Evolutionary conservation across 2,113 vertebrate species (phyloP), one percentile per base, ranked within the genome.

Genomic region (Xiphorhynchus elegans): DNA sequence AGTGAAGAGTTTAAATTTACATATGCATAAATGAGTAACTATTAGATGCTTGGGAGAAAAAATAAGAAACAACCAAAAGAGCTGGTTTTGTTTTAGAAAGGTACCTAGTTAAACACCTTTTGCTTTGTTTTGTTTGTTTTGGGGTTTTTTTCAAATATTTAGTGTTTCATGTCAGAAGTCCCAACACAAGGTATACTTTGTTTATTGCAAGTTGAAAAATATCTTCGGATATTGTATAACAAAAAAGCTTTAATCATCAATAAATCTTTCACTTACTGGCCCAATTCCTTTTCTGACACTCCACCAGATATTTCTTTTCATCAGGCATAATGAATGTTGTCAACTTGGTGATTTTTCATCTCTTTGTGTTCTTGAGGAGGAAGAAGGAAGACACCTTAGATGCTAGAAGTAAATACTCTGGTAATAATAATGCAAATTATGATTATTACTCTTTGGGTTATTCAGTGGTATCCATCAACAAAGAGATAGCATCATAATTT

Each of bases 371-470:
- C 85, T 85, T 94, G 89, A 87, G 67, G 44, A 76, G 13, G 5
- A 50, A 29, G 81, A 95, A 89, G 79, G 86, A 96, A 96, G 81
- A 82, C 73, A 92, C 53, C 40, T 84, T 96, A 84, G 91, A 94
- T 95, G 89, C 93, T 98, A 98, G 97, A 97, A 98, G 94, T 97
- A 98, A 98, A 98, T 98, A 98, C 8, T 83, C 24, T 18, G 52
- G 24, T 28, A 64, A 52, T 69, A 75, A 25, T 52, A 83, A 35
- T 4, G 13, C 1, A 59, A 66, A 81, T 44, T 98, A 96, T 98
- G 98, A 44, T 66, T 55, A 97, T 44, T 67, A 97, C 98, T 98
- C 98, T 97, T 97, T 99, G 98, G 99, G 98, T 98, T 98, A 98
- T 99, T 99, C 98, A 98, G 96, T 89, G 96, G 79, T 95, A 94